Conservation (phyloP, 35 echinoderm and acorn worm species). For the Ptychodera flava region DNA sequence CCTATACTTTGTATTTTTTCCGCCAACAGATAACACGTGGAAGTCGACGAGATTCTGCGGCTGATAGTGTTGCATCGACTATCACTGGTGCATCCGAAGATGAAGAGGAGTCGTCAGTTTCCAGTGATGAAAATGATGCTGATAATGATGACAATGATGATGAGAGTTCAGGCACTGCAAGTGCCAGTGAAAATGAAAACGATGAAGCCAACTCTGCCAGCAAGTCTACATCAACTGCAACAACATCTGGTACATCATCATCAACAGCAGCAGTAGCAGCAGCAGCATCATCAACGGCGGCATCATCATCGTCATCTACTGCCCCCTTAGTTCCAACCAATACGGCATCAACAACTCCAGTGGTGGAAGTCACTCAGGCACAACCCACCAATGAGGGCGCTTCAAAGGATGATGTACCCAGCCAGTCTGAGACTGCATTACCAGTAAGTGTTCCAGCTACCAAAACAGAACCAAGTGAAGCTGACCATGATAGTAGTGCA, state of each 20-base stretch:
- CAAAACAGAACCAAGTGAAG: slow-evolving; percentile 12
- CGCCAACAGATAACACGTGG: neutral
- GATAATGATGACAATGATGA: slow-evolving; percentile 83
- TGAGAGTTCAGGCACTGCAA: slow-evolving; percentile 90
- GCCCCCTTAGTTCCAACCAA: neutral
- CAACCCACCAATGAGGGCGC: neutral
- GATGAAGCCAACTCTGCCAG: neutral
- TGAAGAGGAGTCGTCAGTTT: slow-evolving; percentile 54
- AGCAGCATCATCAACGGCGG: slow-evolving; percentile 7
- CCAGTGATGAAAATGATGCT: slow-evolving; percentile 47
- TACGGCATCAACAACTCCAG: neutral
- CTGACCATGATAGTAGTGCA: slow-evolving; percentile 90
- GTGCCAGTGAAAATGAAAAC: slow-evolving; percentile 91
- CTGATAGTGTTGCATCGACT: neutral
- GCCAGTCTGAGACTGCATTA: neutral
- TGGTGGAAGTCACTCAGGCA: neutral
- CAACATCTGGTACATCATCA: neutral
- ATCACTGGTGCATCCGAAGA: slow-evolving; percentile 31
- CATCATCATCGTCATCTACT: slow-evolving; percentile 7
- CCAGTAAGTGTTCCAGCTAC: neutral
- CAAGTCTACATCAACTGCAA: neutral
- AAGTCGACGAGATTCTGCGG: neutral
- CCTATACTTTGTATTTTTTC: too few species aligned
- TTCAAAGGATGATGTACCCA: neutral
- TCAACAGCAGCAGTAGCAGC: slow-evolving; percentile 4